phyloP scores from a whole-genome alignment of 2,113 vertebrate species.

The Mormyrus iriodes region DNA sequence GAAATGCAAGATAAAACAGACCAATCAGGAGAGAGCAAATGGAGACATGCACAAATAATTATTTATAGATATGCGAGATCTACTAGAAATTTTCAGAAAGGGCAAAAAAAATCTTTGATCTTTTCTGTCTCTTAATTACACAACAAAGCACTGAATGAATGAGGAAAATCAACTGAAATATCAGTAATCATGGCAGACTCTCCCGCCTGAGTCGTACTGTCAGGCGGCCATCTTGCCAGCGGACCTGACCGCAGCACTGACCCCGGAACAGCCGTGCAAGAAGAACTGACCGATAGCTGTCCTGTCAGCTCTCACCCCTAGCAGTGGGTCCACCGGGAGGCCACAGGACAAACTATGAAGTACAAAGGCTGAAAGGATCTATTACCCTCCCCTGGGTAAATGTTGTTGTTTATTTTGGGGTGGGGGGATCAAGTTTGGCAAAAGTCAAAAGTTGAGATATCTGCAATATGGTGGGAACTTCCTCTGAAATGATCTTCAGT shows the following conservation, averaged over 20 bases:
- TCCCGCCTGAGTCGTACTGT: neutral
- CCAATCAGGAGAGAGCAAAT: neutral
- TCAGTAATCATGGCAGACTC: neutral
- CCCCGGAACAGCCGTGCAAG: neutral
- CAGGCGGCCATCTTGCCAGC: neutral
- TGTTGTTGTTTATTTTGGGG: neutral
- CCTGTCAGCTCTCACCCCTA: neutral
- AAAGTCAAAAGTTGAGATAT: neutral
- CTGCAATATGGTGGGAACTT: neutral
- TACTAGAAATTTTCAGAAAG: neutral
- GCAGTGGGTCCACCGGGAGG: neutral
- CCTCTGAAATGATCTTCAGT: neutral
- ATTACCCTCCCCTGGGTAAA: neutral
- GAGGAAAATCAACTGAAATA: neutral
- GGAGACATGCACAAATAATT: neutral
- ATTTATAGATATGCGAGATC: neutral
- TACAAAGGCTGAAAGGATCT: neutral
- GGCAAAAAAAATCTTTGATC: conserved; percentile 4
- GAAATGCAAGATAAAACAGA: neutral
- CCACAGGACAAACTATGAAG: neutral
- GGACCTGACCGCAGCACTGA: neutral
- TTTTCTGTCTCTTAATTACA: conserved; percentile 9
- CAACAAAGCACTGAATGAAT: neutral
- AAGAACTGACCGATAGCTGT: neutral
- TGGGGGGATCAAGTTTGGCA: neutral